Base-by-base conservation (phyloP, 1,140 invertebrate genomes). In the Zaprionus davidi region DNA sequence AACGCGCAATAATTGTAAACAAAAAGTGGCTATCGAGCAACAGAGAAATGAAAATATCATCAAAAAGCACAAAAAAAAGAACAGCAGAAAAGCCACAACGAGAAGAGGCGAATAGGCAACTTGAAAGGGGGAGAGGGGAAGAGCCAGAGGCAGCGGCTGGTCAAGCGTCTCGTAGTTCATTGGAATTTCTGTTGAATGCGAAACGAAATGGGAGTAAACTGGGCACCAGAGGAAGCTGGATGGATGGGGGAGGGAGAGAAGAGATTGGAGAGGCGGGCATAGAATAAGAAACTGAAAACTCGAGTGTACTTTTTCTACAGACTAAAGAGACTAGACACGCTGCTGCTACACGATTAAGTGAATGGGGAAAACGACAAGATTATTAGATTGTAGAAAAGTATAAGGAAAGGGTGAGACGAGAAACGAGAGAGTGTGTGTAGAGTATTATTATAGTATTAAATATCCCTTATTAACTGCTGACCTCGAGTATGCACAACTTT, bases 181-280 rank as follows among this genome's bases (percentile, higher is more conserved):
- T 75, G 72, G 72, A 75, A 75, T 75, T 75, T 75, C 53, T 58
- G 71, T 63, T 70, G 67, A 75, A 75, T 59, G 59, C 57, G 72
- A 75, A 22, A 75, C 72, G 26, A 53, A 64, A 75, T 75, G 59
- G 59, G 67, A 71, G 38, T 28, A 56, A 64, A 59, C 63, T 71
- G 15, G 24, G 41, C 7, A 17, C n/a, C 9, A 46, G n/a, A 51
- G 72, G 58, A 70, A 74, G 38, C 49, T 75, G 58, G 31, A 22
- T 1, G 41, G 41, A 17, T 41, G 46, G 17, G 55, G 31, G 20
- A 5, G 20, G 41, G 20, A 26, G 24, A n/a, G 24, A 22, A 0
- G 20, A 26, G 31, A 24, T 3, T n/a, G 22, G n/a, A 15, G 34
- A 46, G 41, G 41, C 24, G 22, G 63, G 34, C 20, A n/a, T 9